Conservation (phyloP, 1,140 invertebrate genomes). For the Asbolus verrucosus region DNA sequence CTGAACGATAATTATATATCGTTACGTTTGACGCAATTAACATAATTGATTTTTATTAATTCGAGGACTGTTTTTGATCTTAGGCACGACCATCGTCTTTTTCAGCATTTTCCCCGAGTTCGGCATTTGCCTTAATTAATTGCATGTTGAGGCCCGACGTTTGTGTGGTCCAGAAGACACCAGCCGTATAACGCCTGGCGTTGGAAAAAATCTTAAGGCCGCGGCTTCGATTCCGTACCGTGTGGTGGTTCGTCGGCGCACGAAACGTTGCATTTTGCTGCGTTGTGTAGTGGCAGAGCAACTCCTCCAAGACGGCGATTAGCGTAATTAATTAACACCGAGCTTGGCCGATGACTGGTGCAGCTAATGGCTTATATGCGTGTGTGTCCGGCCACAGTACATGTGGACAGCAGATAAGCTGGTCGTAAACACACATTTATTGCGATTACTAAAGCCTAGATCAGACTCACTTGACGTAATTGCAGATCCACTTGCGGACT, state of each 20-base stretch:
- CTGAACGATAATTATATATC: slow-evolving; percentile 4
- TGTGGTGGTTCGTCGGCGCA: background rate
- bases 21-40: slow-evolving; percentile 2
- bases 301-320: slow-evolving; percentile 34
- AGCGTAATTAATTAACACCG: slow-evolving; percentile 43
- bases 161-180: slow-evolving; percentile 27
- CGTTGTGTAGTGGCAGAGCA: slow-evolving; percentile 18
- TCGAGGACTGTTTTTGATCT: slow-evolving; percentile 17
- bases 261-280: too few relatives aligned
- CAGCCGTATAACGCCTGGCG: slow-evolving; percentile 11
- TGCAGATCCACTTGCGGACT: slow-evolving; percentile 14
- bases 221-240: background rate
- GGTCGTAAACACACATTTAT: slow-evolving; percentile 42
- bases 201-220: too few relatives aligned
- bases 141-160: background rate
- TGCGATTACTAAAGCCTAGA: slow-evolving; percentile 40
- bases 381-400: slow-evolving; percentile 38
- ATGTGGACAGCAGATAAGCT: slow-evolving; percentile 33
- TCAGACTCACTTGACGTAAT: slow-evolving; percentile 37
- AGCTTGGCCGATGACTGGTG: slow-evolving; percentile 33
- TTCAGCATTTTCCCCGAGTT: slow-evolving; percentile 9
- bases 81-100: background rate
- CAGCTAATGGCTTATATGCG: slow-evolving; percentile 41
- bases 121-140: slow-evolving; percentile 27
- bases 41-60: slow-evolving; percentile 9